Conservation (phyloP, 2,113 vertebrate species). For the Edolisoma coerulescens region DNA sequence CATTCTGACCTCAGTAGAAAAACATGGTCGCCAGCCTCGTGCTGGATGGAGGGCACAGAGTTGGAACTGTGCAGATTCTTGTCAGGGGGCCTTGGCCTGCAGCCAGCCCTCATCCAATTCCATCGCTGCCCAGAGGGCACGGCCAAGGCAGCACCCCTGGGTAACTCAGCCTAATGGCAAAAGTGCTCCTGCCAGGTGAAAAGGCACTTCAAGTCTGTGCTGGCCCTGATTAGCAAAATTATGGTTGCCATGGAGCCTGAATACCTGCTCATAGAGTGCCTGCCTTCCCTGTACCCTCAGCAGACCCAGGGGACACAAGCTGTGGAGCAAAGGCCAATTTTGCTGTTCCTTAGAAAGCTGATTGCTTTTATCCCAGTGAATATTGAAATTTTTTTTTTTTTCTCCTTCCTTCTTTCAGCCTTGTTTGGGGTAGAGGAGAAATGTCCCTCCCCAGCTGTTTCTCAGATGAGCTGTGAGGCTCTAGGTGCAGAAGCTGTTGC, state of each 20-base stretch:
- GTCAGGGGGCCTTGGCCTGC: background rate
- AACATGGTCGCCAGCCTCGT: background rate
- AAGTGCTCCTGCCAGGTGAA: background rate
- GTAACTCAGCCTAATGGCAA: background rate
- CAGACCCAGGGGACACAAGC: background rate
- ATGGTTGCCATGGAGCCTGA: constrained; percentile 6
- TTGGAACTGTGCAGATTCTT: background rate
- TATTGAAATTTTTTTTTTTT: background rate
- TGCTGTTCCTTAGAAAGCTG: background rate
- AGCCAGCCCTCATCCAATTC: background rate
- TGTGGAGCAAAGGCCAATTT: background rate
- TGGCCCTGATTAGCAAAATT: background rate
- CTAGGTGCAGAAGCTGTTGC: background rate
- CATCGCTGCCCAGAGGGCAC: background rate
- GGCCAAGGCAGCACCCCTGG: background rate
- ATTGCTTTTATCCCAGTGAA: background rate
- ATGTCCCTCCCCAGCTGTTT: background rate
- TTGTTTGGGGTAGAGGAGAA: background rate
- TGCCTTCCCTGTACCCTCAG: background rate
- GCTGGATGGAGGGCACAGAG: background rate
- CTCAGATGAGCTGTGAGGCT: background rate
- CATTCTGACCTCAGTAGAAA: background rate
- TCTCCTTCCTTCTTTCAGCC: background rate
- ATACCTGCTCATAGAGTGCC: background rate
- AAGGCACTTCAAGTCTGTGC: background rate